Percentiles rank a stretch among this genome's conserved stretches.
Evolutionary conservation across 2,113 vertebrate genomes (phyloP).

Genomic region (Pollimyrus isidori): DNA sequence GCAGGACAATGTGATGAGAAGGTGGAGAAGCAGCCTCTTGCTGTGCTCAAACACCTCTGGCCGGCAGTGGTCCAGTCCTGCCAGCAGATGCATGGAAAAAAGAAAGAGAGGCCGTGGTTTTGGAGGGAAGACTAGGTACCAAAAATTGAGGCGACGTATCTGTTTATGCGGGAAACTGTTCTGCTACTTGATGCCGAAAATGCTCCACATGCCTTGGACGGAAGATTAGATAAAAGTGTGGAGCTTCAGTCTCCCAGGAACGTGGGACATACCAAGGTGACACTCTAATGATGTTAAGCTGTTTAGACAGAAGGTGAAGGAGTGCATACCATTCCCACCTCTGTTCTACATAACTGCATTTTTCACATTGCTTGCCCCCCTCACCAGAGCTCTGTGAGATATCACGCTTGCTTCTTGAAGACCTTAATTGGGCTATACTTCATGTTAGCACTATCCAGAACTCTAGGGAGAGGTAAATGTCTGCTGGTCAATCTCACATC

Average conservation of each 20-base stretch:
- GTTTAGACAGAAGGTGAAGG: background rate
- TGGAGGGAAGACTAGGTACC: background rate
- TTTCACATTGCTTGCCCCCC: background rate
- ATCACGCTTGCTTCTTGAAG: slow-evolving; percentile 18
- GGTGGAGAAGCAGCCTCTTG: slow-evolving; percentile 88
- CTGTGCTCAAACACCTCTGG: slow-evolving; percentile 97
- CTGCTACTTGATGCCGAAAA: background rate
- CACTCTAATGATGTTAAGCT: background rate
- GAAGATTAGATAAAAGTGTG: slow-evolving; percentile 3
- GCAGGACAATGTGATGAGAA: slow-evolving; percentile 87
- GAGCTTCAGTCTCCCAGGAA: background rate
- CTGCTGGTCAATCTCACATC: background rate
- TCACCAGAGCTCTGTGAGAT: slow-evolving; percentile 11
- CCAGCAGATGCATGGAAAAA: background rate
- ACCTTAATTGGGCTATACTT: slow-evolving; percentile 15
- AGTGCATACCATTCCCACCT: background rate
- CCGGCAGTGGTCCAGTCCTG: slow-evolving; percentile 94
- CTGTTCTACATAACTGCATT: background rate
- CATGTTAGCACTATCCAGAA: background rate
- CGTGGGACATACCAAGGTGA: slow-evolving; percentile 27
- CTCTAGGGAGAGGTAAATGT: background rate
- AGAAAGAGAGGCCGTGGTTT: background rate
- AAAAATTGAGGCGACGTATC: background rate
- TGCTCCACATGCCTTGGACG: background rate
- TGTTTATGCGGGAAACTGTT: background rate